phyloP scores from a whole-genome alignment of 2,888 invertebrate species.

The Gonocerus acuteangulatus region DNA sequence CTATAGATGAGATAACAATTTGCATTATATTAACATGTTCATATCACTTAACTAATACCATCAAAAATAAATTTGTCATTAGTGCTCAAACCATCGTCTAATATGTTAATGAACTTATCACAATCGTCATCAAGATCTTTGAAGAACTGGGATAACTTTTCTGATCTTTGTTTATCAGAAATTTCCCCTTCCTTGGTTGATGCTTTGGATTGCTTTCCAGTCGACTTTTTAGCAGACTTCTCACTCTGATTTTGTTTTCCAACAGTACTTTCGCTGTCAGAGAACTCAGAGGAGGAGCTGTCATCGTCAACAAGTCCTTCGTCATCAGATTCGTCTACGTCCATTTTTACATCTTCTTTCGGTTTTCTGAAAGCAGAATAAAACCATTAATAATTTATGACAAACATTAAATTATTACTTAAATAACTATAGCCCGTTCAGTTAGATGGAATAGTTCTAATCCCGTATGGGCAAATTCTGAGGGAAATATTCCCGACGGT shows the following conservation, averaged over 20 bases:
- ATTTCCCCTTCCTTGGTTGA: neutral
- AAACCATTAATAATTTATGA: too few relatives aligned
- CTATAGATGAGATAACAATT: too few relatives aligned
- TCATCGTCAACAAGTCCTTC: neutral
- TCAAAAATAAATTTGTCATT: slow-evolving; percentile 1
- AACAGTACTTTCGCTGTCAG: neutral
- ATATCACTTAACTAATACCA: neutral
- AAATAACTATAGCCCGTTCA: too few relatives aligned
- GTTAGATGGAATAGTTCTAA: too few relatives aligned
- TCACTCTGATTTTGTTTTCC: neutral
- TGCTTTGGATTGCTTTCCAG: neutral
- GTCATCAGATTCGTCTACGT: neutral
- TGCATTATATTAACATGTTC: too few relatives aligned
- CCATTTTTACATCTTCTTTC: neutral
- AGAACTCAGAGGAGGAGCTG: neutral
- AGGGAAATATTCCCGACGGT: too few relatives aligned
- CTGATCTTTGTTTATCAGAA: neutral
- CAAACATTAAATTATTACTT: too few relatives aligned
- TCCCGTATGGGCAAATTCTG: too few relatives aligned
- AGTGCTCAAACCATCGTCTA: neutral
- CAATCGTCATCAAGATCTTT: slow-evolving; percentile 7
- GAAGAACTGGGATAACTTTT: slow-evolving; percentile 10
- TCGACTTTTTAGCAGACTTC: neutral
- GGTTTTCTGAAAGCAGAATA: neutral
- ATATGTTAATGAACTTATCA: neutral